Percentiles rank a stretch among this genome's conserved stretches.
These are phyloP conservation scores for Silurus lanzhouensis DNA, from an alignment of 2,797 vertebrate species.

Conservation along the genomic window DNA sequence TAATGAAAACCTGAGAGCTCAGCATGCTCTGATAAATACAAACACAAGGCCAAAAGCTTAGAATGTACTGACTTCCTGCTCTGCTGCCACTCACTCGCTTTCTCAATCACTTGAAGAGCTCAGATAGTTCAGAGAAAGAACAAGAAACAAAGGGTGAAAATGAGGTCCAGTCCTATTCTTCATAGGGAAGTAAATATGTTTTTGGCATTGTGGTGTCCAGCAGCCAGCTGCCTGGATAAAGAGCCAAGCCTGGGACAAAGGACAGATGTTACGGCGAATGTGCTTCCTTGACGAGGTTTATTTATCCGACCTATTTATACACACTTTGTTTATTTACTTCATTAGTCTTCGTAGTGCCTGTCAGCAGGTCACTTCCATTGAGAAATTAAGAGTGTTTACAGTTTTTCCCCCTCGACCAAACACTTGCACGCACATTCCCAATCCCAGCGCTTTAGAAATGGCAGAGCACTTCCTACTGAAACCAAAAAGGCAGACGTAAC, in stretches of 20 bases:
- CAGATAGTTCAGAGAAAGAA: slow-evolving; percentile 14
- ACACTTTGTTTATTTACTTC: slow-evolving; percentile 58
- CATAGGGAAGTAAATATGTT: slow-evolving; percentile 30
- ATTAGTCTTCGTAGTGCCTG: slow-evolving; percentile 54
- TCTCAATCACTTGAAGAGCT: slow-evolving; percentile 15
- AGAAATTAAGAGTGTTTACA: slow-evolving; percentile 59
- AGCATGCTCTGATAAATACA: slow-evolving; percentile 51
- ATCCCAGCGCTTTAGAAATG: slow-evolving; percentile 18
- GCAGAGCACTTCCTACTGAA: slow-evolving; percentile 36
- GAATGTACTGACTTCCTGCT: slow-evolving; percentile 28
- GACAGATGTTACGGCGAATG: slow-evolving; percentile 51
- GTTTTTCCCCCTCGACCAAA: slow-evolving; percentile 34
- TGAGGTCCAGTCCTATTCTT: slow-evolving; percentile 18
- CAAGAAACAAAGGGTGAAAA: slow-evolving; percentile 34
- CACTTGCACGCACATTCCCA: slow-evolving; percentile 40
- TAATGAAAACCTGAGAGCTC: slow-evolving; percentile 54
- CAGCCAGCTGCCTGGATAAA: slow-evolving; percentile 37
- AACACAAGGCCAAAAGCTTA: slow-evolving; percentile 19
- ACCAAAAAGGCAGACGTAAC: slow-evolving; percentile 28
- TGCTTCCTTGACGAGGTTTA: slow-evolving; percentile 53
- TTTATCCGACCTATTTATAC: slow-evolving; percentile 57
- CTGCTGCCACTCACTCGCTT: slow-evolving; percentile 26
- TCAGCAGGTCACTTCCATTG: slow-evolving; percentile 57
- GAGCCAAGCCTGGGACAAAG: slow-evolving; percentile 43
- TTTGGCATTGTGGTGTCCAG: slow-evolving; percentile 41